Base-by-base conservation (phyloP, 2,888 invertebrate species). In the Plemyria rubiginata region DNA sequence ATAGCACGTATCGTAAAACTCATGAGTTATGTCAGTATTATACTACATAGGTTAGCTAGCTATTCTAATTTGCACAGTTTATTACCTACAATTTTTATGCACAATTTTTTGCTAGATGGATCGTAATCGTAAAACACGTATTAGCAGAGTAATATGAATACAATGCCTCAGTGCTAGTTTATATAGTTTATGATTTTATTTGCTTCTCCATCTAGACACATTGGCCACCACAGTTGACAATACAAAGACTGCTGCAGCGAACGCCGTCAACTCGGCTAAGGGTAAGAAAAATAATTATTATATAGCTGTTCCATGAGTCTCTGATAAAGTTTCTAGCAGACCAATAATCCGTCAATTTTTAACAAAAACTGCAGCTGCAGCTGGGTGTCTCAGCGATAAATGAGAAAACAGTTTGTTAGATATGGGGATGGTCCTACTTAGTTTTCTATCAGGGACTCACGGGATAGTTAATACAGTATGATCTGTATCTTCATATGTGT, bases 211-310 rank as follows among this genome's bases (percentile, higher is more conserved):
- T 70, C 41, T 90, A 91, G 91, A 92, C 77, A 89, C 90, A 66
- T 60, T 91, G 65, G 82, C 88, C 40, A 85, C 87, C 15, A 87
- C 90, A 59, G 84, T 81, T 67, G 91, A 91, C 72, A 90, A 86
- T 69, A 87, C 93, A 62, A 92, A 89, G 79, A 93, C 88, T 67
- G 86, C 90, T 9, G 91, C 93, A 0, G 91, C 91, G 67, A 79
- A 89, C 15, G 92, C 93, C n/a, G 81, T 84, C 53, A 88, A 85
- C 68, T 77, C 88, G 62, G 84, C 91, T 22, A 92, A 88, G 87
- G 90, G 92, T 90, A 78, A 81, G 80, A 22, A 29, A 22, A 15
- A 11, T n/a, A 5, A 13, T 32, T 8, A 7, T 6, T 12, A 15
- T 40, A 5, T 11, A 22, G 41, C 38, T 46, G 40, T 40, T 28